Base-by-base conservation (phyloP, 2,113 vertebrate genomes). In the Lepidothrix coronata region DNA sequence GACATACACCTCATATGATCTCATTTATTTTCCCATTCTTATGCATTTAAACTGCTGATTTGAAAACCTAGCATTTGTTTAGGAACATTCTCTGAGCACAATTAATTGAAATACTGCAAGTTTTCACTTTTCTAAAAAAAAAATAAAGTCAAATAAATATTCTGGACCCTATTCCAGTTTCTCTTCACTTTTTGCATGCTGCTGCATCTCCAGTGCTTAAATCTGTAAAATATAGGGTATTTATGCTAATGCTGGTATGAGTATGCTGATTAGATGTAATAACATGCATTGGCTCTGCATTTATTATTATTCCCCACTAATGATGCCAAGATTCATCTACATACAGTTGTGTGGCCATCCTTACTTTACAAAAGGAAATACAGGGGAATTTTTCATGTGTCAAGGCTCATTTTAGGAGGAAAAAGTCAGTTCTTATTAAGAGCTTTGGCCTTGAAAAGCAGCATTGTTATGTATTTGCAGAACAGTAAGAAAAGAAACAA, bases 321-420 rank as follows among this genome's bases (percentile, higher is more conserved):
- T 17, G 33, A 88, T 73, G 57, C 12, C 68, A 70, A 84, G 0
- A 1, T 71, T 92, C 23, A 75, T 41, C 87, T 92, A 77, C 33
- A 70, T 82, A 80, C 17, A 93, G 44, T 86, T 89, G 39, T 83
- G n/a, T 91, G 65, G 44, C 67, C 76, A 75, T 91, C 67, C 44
- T 37, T 58, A 55, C 67, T 54, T 80, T 86, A 90, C 70, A 70
- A 76, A 96, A 95, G 80, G 55, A 75, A 96, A 63, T 70, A 70
- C 4, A 23, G 14, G 6, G 7, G 4, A 80, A 82, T 93, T 94
- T 82, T 94, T 97, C 49, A 88, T 51, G 54, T 85, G 41, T 88
- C 61, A 68, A 68, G 27, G 23, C 93, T 93, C 61, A 86, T 84
- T 95, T 93, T 44, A 77, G 8, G 39, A 25, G 18, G 8, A 17